A percentile compares a stretch with the other conserved stretches of the same genome.
Evolutionary conservation across 2,888 invertebrate genomes (phyloP).

Genomic region (Cryptosula pallasiana): DNA sequence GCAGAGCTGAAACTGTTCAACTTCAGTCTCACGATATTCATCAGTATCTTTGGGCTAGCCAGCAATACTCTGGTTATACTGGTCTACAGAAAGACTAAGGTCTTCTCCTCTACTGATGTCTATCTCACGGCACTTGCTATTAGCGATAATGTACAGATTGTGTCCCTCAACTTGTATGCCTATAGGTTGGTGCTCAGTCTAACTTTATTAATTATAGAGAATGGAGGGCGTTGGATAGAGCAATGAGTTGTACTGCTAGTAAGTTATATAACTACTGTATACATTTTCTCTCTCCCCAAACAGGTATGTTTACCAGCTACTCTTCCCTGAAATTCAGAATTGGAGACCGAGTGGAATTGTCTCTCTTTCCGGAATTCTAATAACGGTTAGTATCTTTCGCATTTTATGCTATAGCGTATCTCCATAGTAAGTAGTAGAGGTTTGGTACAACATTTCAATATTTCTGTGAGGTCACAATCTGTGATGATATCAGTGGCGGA

Average conservation of each 20-base stretch:
- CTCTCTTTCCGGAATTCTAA: neutral
- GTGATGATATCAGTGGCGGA: no score
- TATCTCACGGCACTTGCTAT: conserved; percentile 8
- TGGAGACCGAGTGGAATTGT: conserved; percentile 5
- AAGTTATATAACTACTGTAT: no score
- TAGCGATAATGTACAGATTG: conserved; percentile 12
- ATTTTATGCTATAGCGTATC: no score
- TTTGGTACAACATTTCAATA: no score
- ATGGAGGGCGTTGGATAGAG: no score
- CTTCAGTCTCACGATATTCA: neutral
- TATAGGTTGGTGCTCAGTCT: conserved; percentile 1
- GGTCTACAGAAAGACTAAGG: neutral
- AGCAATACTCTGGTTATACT: neutral
- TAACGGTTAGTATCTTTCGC: neutral
- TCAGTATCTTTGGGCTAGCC: neutral
- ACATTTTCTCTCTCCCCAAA: no score
- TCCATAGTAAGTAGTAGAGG: no score
- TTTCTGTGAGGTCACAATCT: no score
- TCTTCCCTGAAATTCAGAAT: neutral
- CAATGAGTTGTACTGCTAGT: no score
- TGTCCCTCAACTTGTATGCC: conserved; percentile 1
- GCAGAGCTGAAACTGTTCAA: neutral
- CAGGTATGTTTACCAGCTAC: neutral
- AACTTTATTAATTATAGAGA: no score
- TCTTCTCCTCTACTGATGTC: conserved; percentile 10